These are phyloP conservation scores for Copidosoma floridanum DNA, from an alignment of 1,140 invertebrate genomes.

Conservation along the genomic window DNA sequence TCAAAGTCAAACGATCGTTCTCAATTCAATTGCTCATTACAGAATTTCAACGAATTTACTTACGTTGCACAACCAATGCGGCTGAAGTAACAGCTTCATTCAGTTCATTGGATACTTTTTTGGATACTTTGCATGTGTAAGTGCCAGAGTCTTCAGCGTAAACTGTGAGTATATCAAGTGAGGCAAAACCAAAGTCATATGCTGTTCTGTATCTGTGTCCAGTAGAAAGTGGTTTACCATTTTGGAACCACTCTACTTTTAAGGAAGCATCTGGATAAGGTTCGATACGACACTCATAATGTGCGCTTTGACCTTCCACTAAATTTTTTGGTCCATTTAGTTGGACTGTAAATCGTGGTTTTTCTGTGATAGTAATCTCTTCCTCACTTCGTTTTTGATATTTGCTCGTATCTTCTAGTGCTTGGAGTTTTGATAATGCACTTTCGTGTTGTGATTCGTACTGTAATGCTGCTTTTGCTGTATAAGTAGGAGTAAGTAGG, in stretches of 20 bases:
- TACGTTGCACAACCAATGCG: slow-evolving; percentile 85
- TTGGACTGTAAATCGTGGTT: slow-evolving; percentile 82
- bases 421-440: slow-evolving; percentile 81
- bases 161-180: slow-evolving; percentile 87
- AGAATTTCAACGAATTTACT: too few relatives aligned
- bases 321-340: slow-evolving; percentile 79
- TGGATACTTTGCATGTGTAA: slow-evolving; percentile 86
- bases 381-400: slow-evolving; percentile 80
- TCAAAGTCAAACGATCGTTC: too few relatives aligned
- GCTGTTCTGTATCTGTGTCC: slow-evolving; percentile 89
- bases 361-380: slow-evolving; percentile 75
- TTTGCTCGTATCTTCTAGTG: slow-evolving; percentile 78
- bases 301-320: slow-evolving; percentile 84
- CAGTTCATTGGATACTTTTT: too few relatives aligned
- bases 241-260: slow-evolving; percentile 92
- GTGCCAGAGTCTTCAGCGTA: slow-evolving; percentile 93
- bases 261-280: slow-evolving; percentile 93
- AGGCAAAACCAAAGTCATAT: slow-evolving; percentile 94
- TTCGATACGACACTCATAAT: slow-evolving; percentile 95
- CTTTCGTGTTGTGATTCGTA: slow-evolving; percentile 89
- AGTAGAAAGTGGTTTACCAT: slow-evolving; percentile 86
- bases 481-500: slow-evolving; percentile 29
- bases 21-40: too few relatives aligned
- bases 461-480: slow-evolving; percentile 80
- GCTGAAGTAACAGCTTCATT: slow-evolving; percentile 93